These are phyloP conservation scores for Listrodromus nycthemerus DNA, from an alignment of 2,888 invertebrate species.

Conservation along the genomic window DNA sequence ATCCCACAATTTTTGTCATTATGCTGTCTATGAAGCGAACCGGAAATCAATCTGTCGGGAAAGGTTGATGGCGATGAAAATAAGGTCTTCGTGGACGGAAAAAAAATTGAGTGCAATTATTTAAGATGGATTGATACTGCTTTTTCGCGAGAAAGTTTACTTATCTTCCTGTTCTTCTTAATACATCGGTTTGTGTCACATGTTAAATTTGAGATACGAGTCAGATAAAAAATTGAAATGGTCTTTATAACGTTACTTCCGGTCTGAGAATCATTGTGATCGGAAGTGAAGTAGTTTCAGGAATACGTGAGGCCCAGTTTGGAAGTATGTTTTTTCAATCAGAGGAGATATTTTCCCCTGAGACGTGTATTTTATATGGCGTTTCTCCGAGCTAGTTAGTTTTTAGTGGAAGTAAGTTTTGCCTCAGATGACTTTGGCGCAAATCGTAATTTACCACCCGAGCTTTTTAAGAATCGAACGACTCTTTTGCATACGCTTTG, in stretches of 20 bases:
- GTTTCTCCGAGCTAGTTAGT: not conserved
- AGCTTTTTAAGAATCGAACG: not conserved
- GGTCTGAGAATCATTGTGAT: too few relatives aligned
- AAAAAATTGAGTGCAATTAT: not conserved
- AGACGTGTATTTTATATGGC: too few relatives aligned
- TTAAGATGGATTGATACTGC: not conserved
- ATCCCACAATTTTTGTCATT: slow-evolving; percentile 47
- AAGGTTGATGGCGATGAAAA: not conserved
- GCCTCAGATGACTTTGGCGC: not conserved
- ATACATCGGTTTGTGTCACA: not conserved
- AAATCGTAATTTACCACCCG: not conserved
- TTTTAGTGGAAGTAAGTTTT: not conserved
- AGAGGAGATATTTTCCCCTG: not conserved
- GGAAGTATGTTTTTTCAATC: not conserved
- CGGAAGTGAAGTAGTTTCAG: too few relatives aligned
- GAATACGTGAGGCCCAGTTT: not conserved
- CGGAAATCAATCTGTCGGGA: slow-evolving; percentile 39
- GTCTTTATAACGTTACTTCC: not conserved
- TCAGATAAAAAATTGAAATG: too few relatives aligned
- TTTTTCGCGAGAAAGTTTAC: not conserved
- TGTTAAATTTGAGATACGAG: not conserved
- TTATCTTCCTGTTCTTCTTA: not conserved
- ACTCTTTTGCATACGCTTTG: not conserved
- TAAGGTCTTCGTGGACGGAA: not conserved
- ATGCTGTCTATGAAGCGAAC: slow-evolving; percentile 27